phyloP scores from a whole-genome alignment of 2,113 vertebrate genomes.

The Physeter macrocephalus region DNA sequence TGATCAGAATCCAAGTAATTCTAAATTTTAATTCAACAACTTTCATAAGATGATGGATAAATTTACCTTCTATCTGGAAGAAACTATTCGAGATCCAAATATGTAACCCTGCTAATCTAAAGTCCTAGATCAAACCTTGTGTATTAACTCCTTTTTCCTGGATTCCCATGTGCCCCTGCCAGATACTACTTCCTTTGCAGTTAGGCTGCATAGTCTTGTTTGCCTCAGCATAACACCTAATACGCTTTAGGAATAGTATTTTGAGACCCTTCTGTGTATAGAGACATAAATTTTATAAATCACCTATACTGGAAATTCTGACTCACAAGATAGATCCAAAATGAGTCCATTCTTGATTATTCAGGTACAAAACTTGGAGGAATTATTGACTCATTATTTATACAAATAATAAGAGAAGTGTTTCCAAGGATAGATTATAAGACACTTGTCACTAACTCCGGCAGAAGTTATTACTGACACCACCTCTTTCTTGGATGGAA shows the following conservation, averaged over 20 bases:
- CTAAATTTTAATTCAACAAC: not conserved
- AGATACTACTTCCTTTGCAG: not conserved
- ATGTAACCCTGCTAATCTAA: not conserved
- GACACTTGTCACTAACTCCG: not conserved
- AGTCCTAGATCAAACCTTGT: not conserved
- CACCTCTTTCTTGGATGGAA: not conserved
- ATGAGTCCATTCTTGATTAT: not conserved
- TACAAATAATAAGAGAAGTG: not conserved
- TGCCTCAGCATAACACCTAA: not conserved
- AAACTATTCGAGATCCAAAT: not conserved
- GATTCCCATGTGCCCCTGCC: not conserved
- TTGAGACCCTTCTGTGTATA: not conserved
- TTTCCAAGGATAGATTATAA: not conserved
- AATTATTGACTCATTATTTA: not conserved
- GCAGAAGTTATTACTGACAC: not conserved
- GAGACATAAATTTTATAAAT: not conserved
- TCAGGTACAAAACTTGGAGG: not conserved
- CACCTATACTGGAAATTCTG: not conserved
- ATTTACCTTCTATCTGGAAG: not conserved
- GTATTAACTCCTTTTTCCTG: not conserved
- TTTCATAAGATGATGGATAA: not conserved
- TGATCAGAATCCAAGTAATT: not conserved
- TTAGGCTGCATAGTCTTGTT: not conserved
- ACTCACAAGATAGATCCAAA: not conserved
- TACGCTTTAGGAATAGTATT: not conserved